Base-by-base conservation (phyloP, 2,888 invertebrate species). In the Tupiocoris notatus region DNA sequence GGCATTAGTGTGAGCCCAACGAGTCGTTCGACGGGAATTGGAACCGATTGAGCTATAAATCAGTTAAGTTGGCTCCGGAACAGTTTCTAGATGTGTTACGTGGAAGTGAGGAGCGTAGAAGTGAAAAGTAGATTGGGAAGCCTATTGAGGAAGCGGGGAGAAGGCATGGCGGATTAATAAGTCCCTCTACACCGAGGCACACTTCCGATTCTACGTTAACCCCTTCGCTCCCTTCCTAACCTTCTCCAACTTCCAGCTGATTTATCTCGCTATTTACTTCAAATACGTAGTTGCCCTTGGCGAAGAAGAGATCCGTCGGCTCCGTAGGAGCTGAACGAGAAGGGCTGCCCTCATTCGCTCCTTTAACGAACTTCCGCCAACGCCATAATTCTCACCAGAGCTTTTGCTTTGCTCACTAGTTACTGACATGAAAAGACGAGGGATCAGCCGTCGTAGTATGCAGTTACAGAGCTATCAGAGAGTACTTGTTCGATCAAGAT, bases 21-120 rank as follows among this genome's bases (percentile, higher is more conserved):
- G 58, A 75, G 17, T 24, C 75, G 57, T 63, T 63, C 73, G 54
- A 63, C 21, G 62, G 73, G 62, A 57, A 73, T 73, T 62, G 73
- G 73, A 73, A 73, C 73, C 73, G 73, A 73, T 73, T 73, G 73
- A 54, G 73, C 22, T 24, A 73, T 73, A 73, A 73, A 73, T 73
- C 73, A 73, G 73, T 73, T 73, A 73, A 73, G 73, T 73, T 73
- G 73, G 73, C 73, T 73, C 62, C 62, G 73, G 73, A 73, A 73
- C 73, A 73, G 73, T 63, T 73, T 73, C 73, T 73, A 73, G 73
- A 73, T 73, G 73, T 73, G 73, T 70, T 70, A 59, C 58, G 70
- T 7, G 54, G 67, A 39, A 39, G 39, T 39, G 39, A 39, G 12
- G 39, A 39, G 39, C 39, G 39, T 18, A n/a, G 59, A n/a, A 17